These are phyloP conservation scores for Turritopsis dohrnii DNA, from an alignment of 30 jellyfish, hydroid and myxozoan species.

Conservation along the genomic window DNA sequence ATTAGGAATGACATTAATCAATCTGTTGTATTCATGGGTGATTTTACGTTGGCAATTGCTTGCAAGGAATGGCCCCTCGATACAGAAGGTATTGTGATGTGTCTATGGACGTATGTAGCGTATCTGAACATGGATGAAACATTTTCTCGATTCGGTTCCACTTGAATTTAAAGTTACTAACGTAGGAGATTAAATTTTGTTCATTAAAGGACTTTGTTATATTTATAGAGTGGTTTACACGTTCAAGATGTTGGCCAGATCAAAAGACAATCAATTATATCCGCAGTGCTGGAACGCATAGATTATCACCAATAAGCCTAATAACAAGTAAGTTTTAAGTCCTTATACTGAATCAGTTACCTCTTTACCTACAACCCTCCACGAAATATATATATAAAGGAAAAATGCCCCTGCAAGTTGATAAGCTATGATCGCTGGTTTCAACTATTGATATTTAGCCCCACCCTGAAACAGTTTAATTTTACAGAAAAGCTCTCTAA, in stretches of 20 bases:
- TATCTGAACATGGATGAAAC: too few relatives aligned
- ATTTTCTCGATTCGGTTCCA: too few relatives aligned
- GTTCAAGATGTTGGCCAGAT: constrained; percentile 7
- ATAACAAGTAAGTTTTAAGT: not conserved
- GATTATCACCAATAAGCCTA: not conserved
- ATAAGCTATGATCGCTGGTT: too few relatives aligned
- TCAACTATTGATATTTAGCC: too few relatives aligned
- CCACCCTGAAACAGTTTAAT: too few relatives aligned
- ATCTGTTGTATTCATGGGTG: not conserved
- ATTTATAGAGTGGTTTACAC: constrained; percentile 6
- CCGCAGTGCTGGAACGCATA: not conserved
- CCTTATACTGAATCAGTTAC: too few relatives aligned
- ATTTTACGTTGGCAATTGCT: not conserved
- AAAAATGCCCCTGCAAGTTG: too few relatives aligned
- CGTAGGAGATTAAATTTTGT: too few relatives aligned
- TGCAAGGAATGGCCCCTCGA: constrained; percentile 5
- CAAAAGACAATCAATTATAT: not conserved
- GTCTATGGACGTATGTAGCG: too few relatives aligned
- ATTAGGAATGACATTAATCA: not conserved
- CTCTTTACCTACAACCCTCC: not conserved
- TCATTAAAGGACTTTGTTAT: not conserved
- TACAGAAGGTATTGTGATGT: not conserved
- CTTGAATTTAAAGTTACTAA: too few relatives aligned
- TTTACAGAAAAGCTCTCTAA: too few relatives aligned
- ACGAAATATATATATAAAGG: too few relatives aligned